Conservation (phyloP, 2,113 vertebrate species). For the Chitala chitala region DNA sequence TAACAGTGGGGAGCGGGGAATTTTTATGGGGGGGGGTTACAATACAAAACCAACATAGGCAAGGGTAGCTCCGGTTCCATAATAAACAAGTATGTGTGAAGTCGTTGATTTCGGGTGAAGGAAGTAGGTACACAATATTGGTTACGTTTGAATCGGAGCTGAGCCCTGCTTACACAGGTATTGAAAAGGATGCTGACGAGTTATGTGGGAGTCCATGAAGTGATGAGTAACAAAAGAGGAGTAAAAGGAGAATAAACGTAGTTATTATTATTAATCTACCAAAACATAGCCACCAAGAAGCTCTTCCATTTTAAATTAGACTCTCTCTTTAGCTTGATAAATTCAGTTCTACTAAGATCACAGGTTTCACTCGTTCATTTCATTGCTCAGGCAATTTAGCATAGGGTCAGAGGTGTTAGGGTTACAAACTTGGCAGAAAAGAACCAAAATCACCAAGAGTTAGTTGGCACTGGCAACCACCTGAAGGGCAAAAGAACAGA, state of each 20-base stretch:
- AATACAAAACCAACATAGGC: conserved; percentile 16
- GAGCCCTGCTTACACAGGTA: conserved; percentile 1
- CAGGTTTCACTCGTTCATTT: too few relatives aligned
- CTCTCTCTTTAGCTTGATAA: too few relatives aligned
- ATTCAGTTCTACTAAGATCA: too few relatives aligned
- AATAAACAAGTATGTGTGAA: neutral
- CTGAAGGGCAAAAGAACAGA: too few relatives aligned
- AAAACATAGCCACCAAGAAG: neutral
- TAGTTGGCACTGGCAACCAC: conserved; percentile 6
- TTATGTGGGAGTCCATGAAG: too few relatives aligned
- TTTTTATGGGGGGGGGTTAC: conserved; percentile 11
- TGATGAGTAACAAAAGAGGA: neutral
- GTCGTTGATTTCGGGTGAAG: too few relatives aligned
- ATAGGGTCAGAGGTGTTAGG: neutral
- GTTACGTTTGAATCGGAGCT: neutral
- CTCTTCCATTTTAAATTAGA: too few relatives aligned
- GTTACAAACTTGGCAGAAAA: neutral
- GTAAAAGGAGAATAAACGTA: neutral
- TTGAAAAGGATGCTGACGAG: too few relatives aligned
- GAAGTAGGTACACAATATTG: neutral
- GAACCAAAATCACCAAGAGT: neutral
- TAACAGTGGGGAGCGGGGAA: conserved; percentile 41
- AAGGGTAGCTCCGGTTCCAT: neutral
- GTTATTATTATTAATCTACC: neutral
- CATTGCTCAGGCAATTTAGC: too few relatives aligned